Evolutionary conservation across 2,113 vertebrate genomes (phyloP), one percentile per base, ranked within the genome.

Genomic region (Silurus glanis): DNA sequence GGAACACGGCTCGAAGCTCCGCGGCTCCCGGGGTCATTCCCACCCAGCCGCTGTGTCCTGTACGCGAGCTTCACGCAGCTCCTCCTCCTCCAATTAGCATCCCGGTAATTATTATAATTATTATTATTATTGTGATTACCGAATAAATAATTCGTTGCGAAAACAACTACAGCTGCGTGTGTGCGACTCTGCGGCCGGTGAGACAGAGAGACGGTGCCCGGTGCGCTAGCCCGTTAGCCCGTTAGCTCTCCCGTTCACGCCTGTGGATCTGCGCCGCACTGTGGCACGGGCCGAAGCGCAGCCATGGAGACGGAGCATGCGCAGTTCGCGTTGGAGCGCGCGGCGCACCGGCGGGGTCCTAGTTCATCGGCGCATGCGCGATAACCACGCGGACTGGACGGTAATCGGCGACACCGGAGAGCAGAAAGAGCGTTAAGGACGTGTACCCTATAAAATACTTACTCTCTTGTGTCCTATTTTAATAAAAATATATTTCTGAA

Each of bases 1-100:
- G n/a, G 9, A 85, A 21, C 45, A 28, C 47, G 47, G 62, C 51
- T 82, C 86, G 53, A 85, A 89, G 86, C 58, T 59, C 5, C 86
- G 87, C 74, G 79, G 61, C 82, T 86, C 78, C 75, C 87, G 88
- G 28, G 83, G 88, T 87, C 89, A 91, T 86, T 89, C 91, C 89
- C 91, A 90, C 88, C 90, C 89, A 89, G 87, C 53, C 80, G 67
- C 53, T 64, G 74, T 78, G 51, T 28, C 75, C 74, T 23, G 19
- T 10, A 4, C 47, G 47, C 13, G n/a, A 76, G 47, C 82, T 72
- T 56, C 78, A 86, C 69, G 78, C 74, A 86, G 84, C 85, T 56
- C n/a, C 19, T 59, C 71, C 62, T 17, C 56, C 56, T 58, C 56
- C 12, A n/a, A 25, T 25, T 69, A 72, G 69, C 69, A 10, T 45